These are phyloP conservation scores for Porites australiensis DNA, from an alignment of 64 coral and sea anemone species.

Conservation along the genomic window DNA sequence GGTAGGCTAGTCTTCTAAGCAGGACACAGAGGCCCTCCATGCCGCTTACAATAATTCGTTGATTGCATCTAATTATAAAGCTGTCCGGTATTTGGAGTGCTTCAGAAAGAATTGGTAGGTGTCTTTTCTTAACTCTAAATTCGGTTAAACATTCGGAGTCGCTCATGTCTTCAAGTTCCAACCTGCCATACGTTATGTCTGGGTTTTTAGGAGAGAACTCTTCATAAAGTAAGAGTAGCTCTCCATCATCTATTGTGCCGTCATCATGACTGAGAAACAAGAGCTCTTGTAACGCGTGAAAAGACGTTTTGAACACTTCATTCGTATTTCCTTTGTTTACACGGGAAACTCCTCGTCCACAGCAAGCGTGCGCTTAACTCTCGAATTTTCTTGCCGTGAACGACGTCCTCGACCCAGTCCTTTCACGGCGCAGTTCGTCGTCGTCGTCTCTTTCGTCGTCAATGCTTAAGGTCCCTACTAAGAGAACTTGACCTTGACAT, in stretches of 20 bases:
- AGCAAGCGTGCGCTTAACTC: neutral
- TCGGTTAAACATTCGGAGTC: too few relatives aligned
- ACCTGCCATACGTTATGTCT: constrained; percentile 9
- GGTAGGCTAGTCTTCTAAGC: too few relatives aligned
- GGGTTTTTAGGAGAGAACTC: constrained; percentile 37
- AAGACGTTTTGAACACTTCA: neutral
- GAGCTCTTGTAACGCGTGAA: constrained; percentile 36
- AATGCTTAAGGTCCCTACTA: neutral
- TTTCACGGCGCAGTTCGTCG: neutral
- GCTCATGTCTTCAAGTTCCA: constrained; percentile 16
- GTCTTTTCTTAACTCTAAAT: too few relatives aligned
- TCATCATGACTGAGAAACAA: constrained; percentile 30
- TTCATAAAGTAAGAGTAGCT: constrained; percentile 15
- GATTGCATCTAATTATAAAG: neutral
- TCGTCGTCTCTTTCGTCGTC: too few relatives aligned
- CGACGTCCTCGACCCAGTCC: neutral
- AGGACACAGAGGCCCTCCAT: neutral
- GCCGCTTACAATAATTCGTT: neutral
- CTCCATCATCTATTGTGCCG: constrained; percentile 34
- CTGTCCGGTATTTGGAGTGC: constrained; percentile 15
- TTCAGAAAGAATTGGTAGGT: constrained; percentile 31
- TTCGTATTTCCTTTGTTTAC: neutral
- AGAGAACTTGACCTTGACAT: too few relatives aligned
- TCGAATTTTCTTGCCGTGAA: constrained; percentile 15
- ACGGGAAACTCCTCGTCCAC: neutral